phyloP scores from a whole-genome alignment of 2,888 invertebrate species.

The Hyles lineata region DNA sequence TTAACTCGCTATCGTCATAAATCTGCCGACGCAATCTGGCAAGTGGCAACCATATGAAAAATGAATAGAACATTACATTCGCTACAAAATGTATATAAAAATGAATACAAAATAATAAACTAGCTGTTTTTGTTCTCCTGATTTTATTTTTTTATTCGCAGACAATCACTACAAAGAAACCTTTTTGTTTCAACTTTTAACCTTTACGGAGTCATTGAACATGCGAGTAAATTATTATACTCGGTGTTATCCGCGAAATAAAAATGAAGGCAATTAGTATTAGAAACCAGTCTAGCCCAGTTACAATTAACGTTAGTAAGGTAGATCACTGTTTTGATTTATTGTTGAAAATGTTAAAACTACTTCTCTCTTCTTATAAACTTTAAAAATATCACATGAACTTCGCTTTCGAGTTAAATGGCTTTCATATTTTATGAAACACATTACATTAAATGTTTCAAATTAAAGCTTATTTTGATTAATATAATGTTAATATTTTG shows the following conservation, averaged over 20 bases:
- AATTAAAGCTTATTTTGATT: background rate
- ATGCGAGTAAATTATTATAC: background rate
- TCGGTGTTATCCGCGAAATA: background rate
- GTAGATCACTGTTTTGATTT: background rate
- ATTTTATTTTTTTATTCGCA: background rate
- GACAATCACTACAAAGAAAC: background rate
- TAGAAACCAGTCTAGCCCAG: background rate
- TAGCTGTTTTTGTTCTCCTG: background rate
- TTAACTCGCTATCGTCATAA: background rate
- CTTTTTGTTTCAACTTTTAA: conserved; percentile 10
- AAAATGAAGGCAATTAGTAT: background rate
- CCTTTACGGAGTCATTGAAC: conserved; percentile 1
- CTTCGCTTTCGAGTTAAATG: background rate
- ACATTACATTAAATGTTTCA: background rate
- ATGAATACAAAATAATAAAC: background rate
- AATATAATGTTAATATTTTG: background rate
- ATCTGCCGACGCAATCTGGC: background rate
- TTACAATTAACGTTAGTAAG: background rate
- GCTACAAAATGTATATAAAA: background rate
- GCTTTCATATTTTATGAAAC: background rate
- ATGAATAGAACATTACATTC: background rate
- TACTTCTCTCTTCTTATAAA: background rate
- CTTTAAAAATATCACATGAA: background rate
- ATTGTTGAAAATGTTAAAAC: background rate
- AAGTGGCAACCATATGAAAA: background rate